A percentile compares a stretch with the other conserved stretches of the same genome.
Evolutionary conservation across 2,113 vertebrate genomes (phyloP).

Genomic region (Solenodon paradoxus): DNA sequence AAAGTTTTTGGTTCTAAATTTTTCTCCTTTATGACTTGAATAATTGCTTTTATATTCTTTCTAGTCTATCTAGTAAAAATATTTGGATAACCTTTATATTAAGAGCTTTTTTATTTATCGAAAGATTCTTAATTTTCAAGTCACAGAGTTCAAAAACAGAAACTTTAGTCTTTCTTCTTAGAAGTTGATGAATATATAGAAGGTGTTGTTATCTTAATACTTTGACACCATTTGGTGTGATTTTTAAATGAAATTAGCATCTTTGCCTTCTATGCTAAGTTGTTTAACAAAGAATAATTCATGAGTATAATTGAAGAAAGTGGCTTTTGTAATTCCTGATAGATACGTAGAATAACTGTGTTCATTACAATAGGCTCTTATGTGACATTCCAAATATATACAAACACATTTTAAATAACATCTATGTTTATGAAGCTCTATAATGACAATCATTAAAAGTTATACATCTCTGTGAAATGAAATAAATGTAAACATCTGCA

Average conservation of each 20-base stretch:
- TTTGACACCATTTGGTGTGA: constrained; percentile 65
- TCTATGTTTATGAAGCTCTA: not conserved
- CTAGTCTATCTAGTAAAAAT: not conserved
- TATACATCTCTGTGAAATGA: not conserved
- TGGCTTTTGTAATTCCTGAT: not conserved
- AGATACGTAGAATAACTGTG: not conserved
- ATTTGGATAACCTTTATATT: not conserved
- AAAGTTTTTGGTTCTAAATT: too few species aligned
- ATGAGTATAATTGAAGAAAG: constrained; percentile 49
- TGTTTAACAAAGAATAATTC: constrained; percentile 73
- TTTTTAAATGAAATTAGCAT: constrained; percentile 70
- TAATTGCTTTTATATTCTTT: not conserved
- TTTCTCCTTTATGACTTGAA: not conserved
- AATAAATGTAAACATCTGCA: not conserved
- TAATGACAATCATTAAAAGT: not conserved
- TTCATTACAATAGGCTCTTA: not conserved
- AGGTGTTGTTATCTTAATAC: constrained; percentile 58
- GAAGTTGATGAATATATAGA: constrained; percentile 25
- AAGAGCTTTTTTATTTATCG: not conserved
- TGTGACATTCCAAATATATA: not conserved
- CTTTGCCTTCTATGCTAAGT: constrained; percentile 53
- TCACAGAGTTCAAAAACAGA: not conserved
- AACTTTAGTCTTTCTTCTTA: constrained; percentile 8
- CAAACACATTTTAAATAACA: not conserved
- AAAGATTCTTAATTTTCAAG: not conserved